Evolutionary conservation across 1,140 invertebrate genomes (phyloP).

Genomic region (Psix sp.): DNA sequence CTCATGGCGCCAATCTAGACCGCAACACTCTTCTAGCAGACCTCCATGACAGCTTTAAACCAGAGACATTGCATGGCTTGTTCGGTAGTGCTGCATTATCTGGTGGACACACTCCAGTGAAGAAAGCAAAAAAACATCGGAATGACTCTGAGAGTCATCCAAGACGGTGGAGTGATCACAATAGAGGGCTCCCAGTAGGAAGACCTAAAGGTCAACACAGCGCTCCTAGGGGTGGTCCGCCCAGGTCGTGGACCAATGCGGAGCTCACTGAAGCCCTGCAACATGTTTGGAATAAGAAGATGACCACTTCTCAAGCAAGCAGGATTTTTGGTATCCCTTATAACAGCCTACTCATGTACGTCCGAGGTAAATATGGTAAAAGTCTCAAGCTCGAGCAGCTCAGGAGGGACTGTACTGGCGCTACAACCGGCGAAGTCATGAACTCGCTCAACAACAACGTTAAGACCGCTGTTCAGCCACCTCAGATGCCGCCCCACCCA

Average conservation of each 20-base stretch:
- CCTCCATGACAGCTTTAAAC: constrained; percentile 72
- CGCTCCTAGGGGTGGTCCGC: constrained; percentile 90
- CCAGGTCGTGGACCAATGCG: constrained; percentile 92
- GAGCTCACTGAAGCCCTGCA: constrained; percentile 92
- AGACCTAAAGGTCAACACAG: constrained; percentile 92
- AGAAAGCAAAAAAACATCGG: constrained; percentile 68
- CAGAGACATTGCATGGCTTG: constrained; percentile 69
- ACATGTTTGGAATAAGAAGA: constrained; percentile 95
- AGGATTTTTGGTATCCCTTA: constrained; percentile 93
- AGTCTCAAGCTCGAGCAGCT: constrained; percentile 91
- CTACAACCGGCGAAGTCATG: constrained; percentile 81
- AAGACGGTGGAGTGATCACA: constrained; percentile 69
- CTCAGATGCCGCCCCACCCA: constrained; percentile 75
- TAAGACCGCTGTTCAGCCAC: constrained; percentile 79
- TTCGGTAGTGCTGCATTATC: constrained; percentile 63
- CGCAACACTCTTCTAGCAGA: constrained; percentile 65
- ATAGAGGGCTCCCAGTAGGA: constrained; percentile 75
- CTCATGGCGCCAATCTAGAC: constrained; percentile 64
- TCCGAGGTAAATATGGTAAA: constrained; percentile 93
- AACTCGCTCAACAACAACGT: constrained; percentile 84
- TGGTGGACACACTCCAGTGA: constrained; percentile 49
- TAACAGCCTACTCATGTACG: constrained; percentile 94
- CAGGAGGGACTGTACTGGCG: constrained; percentile 89
- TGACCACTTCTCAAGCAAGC: constrained; percentile 95
- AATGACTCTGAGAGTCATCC: constrained; percentile 62